Conservation (phyloP, 2,888 invertebrate genomes). For the Plebejus melissa region DNA sequence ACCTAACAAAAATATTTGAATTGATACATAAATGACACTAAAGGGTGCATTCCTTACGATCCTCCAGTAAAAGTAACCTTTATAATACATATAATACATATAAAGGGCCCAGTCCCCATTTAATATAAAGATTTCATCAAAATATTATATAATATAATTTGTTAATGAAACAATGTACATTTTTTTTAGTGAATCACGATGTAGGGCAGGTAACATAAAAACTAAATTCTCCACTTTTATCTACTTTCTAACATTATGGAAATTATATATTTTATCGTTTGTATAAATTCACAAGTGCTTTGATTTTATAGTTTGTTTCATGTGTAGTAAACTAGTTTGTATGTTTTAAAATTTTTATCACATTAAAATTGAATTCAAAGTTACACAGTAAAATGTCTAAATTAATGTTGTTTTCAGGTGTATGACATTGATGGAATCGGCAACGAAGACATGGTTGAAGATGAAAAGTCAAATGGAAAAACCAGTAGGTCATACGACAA, state of each 20-base stretch:
- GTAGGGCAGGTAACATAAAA: slow-evolving; percentile 24
- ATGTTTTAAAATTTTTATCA: not conserved
- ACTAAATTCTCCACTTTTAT: slow-evolving; percentile 13
- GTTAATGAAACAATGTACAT: not conserved
- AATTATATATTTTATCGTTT: not conserved
- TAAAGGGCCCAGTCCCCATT: no score
- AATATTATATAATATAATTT: not conserved
- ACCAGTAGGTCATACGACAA: slow-evolving; percentile 41
- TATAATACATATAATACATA: no score
- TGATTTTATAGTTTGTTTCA: not conserved
- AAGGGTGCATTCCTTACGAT: no score
- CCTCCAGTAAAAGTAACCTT: no score
- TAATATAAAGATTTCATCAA: not conserved
- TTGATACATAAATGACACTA: no score
- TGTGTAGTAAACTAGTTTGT: not conserved
- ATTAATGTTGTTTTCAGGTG: slow-evolving; percentile 52
- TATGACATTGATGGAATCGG: slow-evolving; percentile 73
- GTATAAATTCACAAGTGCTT: not conserved
- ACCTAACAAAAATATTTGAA: no score
- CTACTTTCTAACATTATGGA: not conserved
- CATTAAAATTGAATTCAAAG: not conserved
- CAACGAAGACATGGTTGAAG: slow-evolving; percentile 60
- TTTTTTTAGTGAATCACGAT: slow-evolving; percentile 24
- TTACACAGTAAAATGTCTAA: not conserved
- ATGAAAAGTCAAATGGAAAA: slow-evolving; percentile 52